Evolutionary conservation across 2,888 invertebrate genomes (phyloP), one percentile per base, ranked within the genome.

Genomic region (Byasa hedistus): DNA sequence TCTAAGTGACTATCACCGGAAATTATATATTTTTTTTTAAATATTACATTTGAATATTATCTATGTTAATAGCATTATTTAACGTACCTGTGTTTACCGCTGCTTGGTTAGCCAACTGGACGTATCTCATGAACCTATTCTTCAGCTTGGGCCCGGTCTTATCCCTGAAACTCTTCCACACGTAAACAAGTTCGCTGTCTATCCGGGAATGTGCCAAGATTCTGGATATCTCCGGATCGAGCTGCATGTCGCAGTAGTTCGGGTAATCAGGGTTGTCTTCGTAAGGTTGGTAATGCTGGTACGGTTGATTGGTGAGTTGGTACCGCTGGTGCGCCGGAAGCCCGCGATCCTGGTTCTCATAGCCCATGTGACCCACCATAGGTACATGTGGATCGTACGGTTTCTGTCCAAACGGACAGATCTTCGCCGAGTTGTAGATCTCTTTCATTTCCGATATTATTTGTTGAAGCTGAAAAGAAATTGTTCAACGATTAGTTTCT

Each of bases 111-210:
- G 95, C 95, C 36, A 97, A 81, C 72, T 95, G 94, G 0, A 96
- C 94, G 74, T 96, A 97, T 91, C 96, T 92, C 91, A 95, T 94
- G 79, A 95, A 98, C 70, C 95, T 92, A 68, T 95, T 94, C 80
- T 94, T 94, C 83, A 97, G 90, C 27, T 94, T 94, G 0, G 95
- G 95, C 0, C 97, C 97, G 0, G 95, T 94, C 66, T 94, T 94
- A 68, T 97, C 96, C 70, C 97, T 92, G 94, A 96, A 98, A 65
- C 95, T 94, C 75, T 91, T 93, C 98, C 98, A 98, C 0, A 95
- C 94, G 73, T 96, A 94, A 22, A 94, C 77, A 57, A 97, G 84
- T 76, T 96, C 96, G 24, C 94, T 94, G 71, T 95, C 95, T 73
- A 96, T 94, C 69, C 95, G 92, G 0, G 96, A 96, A 78, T 94